Percentiles rank a stretch among this genome's conserved stretches.
Evolutionary conservation across 1,140 invertebrate genomes (phyloP).

Genomic region (Heterodera schachtii): DNA sequence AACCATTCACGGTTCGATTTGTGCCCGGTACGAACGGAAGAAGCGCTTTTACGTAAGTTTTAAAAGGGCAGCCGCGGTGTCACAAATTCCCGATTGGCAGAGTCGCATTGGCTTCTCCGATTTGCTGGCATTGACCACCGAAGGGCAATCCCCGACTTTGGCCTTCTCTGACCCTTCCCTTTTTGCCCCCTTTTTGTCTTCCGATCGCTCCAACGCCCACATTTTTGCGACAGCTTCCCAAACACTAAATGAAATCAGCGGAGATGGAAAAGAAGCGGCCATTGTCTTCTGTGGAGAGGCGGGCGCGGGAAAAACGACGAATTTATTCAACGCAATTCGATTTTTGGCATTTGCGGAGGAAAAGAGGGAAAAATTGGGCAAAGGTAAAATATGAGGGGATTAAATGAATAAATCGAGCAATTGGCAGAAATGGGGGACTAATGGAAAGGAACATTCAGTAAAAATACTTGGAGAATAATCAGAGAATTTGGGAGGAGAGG

Average conservation of each 20-base stretch:
- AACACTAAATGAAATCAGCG: slow-evolving; percentile 10
- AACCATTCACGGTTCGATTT: background rate
- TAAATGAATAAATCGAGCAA: too few species aligned
- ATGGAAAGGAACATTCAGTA: too few species aligned
- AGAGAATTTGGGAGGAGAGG: too few species aligned
- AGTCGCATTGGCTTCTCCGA: background rate
- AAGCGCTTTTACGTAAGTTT: background rate
- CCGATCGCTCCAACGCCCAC: background rate
- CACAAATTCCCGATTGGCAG: background rate
- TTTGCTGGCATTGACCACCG: background rate
- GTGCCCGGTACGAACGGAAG: slow-evolving; percentile 1
- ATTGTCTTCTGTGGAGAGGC: slow-evolving; percentile 45
- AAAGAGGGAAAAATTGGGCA: background rate
- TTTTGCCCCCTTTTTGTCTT: background rate
- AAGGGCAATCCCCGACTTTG: background rate
- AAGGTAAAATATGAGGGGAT: too few species aligned
- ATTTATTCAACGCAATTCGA: slow-evolving; percentile 39
- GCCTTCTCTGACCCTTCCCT: background rate
- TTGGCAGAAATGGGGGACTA: too few species aligned
- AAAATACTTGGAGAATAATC: too few species aligned
- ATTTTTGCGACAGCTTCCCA: slow-evolving; percentile 20
- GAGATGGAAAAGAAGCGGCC: slow-evolving; percentile 16
- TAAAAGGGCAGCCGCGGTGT: background rate
- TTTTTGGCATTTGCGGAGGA: slow-evolving; percentile 32
- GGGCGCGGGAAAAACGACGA: slow-evolving; percentile 45